phyloP scores from a whole-genome alignment of 2,888 invertebrate species.

The Pheosia gnoma region DNA sequence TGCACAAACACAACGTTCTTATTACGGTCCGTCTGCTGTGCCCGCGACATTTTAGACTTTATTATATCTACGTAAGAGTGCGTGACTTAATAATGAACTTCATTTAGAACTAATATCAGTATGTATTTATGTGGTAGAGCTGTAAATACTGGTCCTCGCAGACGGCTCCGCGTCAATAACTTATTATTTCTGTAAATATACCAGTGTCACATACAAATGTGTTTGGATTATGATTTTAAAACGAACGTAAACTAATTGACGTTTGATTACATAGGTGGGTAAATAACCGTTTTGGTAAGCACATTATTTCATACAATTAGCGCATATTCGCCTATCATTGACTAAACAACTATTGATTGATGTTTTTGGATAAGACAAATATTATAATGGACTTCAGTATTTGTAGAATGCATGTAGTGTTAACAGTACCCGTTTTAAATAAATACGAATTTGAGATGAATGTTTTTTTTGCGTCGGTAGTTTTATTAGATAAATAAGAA shows the following conservation, averaged over 20 bases:
- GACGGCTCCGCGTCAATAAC: slow-evolving; percentile 57
- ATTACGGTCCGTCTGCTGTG: slow-evolving; percentile 42
- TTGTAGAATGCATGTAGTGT: not conserved
- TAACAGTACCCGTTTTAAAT: not conserved
- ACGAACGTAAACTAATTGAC: slow-evolving; percentile 24
- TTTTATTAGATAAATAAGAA: not conserved
- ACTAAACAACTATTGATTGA: slow-evolving; percentile 7
- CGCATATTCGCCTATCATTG: slow-evolving; percentile 7
- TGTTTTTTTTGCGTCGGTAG: not conserved
- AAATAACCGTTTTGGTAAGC: slow-evolving; percentile 16
- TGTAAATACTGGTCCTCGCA: slow-evolving; percentile 57
- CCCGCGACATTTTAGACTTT: slow-evolving; percentile 40
- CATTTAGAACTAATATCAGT: slow-evolving; percentile 22
- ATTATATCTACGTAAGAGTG: slow-evolving; percentile 27
- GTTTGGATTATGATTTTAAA: slow-evolving; percentile 55
- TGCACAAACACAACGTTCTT: slow-evolving; percentile 57
- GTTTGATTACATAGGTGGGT: slow-evolving; percentile 25
- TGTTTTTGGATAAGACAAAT: slow-evolving; percentile 2
- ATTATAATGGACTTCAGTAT: slow-evolving; percentile 1
- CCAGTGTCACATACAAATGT: slow-evolving; percentile 61
- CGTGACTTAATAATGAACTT: slow-evolving; percentile 6
- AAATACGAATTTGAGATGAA: not conserved
- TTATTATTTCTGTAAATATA: slow-evolving; percentile 72
- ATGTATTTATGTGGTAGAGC: slow-evolving; percentile 52
- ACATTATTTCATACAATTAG: slow-evolving; percentile 1